These are phyloP conservation scores for Sinosuthora webbiana DNA, from an alignment of 2,113 vertebrate genomes.

Conservation along the genomic window DNA sequence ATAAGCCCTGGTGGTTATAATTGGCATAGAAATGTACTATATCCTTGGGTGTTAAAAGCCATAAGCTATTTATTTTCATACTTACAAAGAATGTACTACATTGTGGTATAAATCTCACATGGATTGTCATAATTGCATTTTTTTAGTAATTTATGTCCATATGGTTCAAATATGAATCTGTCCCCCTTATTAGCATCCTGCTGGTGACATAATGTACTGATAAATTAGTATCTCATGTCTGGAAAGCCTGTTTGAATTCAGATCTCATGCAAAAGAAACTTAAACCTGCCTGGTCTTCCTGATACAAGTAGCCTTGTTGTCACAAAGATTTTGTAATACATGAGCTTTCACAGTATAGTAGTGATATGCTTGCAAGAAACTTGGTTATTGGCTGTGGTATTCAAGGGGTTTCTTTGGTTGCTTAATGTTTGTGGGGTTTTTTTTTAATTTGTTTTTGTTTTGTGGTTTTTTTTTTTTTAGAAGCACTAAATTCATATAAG, in stretches of 20 bases:
- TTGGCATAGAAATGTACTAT: slow-evolving; percentile 13
- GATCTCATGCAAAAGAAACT: not conserved
- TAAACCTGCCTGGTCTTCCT: not conserved
- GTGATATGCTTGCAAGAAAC: not conserved
- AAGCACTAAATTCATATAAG: not conserved
- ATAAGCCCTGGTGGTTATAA: slow-evolving; percentile 6
- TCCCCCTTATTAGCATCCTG: not conserved
- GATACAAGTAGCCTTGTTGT: not conserved
- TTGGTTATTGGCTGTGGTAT: not conserved
- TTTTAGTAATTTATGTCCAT: not conserved
- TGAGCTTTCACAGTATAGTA: not conserved
- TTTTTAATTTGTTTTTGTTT: too few species aligned
- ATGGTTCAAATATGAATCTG: slow-evolving; percentile 2
- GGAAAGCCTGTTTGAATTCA: not conserved
- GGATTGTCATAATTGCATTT: not conserved
- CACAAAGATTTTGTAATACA: not conserved
- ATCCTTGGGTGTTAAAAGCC: slow-evolving; percentile 44
- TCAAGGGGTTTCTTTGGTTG: not conserved
- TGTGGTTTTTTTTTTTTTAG: not conserved
- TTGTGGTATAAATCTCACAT: not conserved
- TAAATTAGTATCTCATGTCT: not conserved
- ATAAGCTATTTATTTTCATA: slow-evolving; percentile 43
- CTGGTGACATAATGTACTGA: not conserved
- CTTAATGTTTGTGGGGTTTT: not conserved
- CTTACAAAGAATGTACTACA: slow-evolving; percentile 3